Conservation (phyloP, 2,797 vertebrate genomes). For the Malacoraja senta region DNA sequence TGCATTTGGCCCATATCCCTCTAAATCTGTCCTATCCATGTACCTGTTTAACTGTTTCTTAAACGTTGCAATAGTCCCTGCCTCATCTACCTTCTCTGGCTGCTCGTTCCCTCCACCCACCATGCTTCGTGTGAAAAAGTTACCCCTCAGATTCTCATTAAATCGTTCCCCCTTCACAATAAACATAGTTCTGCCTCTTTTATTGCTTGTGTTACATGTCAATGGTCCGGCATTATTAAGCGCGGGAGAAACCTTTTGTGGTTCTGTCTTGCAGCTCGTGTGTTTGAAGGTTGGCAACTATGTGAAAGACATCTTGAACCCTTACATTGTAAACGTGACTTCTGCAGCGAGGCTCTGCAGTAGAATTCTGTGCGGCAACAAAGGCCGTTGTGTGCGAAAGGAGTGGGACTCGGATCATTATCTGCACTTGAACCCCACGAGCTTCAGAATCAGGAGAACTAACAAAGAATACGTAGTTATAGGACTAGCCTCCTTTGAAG, state of each 20-base stretch:
- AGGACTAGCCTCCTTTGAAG: slow-evolving; percentile 57
- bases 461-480: slow-evolving; percentile 51
- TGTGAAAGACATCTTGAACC: slow-evolving; percentile 59
- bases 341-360: slow-evolving; percentile 75
- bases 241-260: not conserved
- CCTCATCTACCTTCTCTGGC: too few species aligned
- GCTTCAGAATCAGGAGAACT: slow-evolving; percentile 53
- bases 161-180: too few species aligned
- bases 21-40: too few species aligned
- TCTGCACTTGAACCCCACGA: slow-evolving; percentile 67
- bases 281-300: slow-evolving; percentile 65
- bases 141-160: too few species aligned
- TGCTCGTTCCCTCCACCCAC: too few species aligned
- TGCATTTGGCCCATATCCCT: too few species aligned
- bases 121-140: too few species aligned
- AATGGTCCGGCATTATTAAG: not conserved
- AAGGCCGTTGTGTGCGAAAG: slow-evolving; percentile 67
- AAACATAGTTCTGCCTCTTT: not conserved
- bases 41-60: too few species aligned
- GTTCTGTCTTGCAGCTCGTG: slow-evolving; percentile 53
- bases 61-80: too few species aligned
- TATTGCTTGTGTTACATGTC: not conserved
- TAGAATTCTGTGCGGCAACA: slow-evolving; percentile 61
- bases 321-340: slow-evolving; percentile 76
- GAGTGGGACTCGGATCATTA: slow-evolving; percentile 60